These are phyloP conservation scores for Girardinus metallicus DNA, from an alignment of 2,797 vertebrate genomes.

Conservation along the genomic window DNA sequence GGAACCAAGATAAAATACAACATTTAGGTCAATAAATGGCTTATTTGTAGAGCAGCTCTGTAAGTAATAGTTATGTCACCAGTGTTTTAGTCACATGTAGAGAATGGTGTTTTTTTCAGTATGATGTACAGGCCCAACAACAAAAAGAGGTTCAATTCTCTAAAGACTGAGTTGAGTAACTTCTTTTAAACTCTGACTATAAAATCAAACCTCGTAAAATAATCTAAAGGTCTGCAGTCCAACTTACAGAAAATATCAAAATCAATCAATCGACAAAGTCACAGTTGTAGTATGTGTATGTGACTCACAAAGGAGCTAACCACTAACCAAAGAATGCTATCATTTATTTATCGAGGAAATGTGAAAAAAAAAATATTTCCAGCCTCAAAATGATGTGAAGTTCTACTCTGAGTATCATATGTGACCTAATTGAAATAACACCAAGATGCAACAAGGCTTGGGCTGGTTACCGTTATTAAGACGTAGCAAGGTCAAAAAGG, in stretches of 20 bases:
- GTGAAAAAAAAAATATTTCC: neutral
- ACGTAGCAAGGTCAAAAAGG: neutral
- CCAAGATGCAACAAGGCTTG: neutral
- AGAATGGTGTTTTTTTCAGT: slow-evolving; percentile 40
- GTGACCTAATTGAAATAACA: neutral
- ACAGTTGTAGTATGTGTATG: neutral
- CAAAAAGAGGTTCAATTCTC: slow-evolving; percentile 45
- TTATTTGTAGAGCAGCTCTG: slow-evolving; percentile 25
- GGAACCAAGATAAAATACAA: slow-evolving; percentile 35
- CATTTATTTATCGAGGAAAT: neutral
- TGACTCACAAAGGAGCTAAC: neutral
- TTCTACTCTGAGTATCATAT: neutral
- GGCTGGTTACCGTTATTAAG: neutral
- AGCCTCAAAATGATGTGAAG: neutral
- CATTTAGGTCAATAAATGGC: slow-evolving; percentile 16
- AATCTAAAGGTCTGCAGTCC: neutral
- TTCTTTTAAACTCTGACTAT: neutral
- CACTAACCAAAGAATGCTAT: neutral
- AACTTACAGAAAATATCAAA: neutral
- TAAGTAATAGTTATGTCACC: slow-evolving; percentile 17
- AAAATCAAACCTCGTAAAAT: neutral
- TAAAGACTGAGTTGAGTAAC: slow-evolving; percentile 1
- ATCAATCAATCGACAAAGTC: neutral
- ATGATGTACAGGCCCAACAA: slow-evolving; percentile 44
- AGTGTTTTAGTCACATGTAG: slow-evolving; percentile 11